phyloP scores from a whole-genome alignment of 1,140 invertebrate species.

The Adoxophyes honmai region DNA sequence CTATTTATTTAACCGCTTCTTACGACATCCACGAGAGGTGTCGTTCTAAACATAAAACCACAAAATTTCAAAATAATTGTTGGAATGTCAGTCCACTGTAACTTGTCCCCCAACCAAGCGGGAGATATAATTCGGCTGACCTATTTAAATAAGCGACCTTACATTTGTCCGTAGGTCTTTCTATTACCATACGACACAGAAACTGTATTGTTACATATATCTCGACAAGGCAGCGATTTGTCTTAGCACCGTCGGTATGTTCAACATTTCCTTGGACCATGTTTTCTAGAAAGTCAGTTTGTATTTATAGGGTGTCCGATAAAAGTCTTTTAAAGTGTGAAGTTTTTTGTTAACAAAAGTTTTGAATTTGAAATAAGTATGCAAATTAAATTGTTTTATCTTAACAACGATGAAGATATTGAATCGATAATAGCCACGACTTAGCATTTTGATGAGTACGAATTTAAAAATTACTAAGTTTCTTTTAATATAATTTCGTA shows the following conservation, averaged over 20 bases:
- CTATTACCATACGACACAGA: constrained; percentile 10
- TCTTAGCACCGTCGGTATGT: constrained; percentile 6
- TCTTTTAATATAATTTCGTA: too few species aligned
- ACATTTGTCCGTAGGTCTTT: constrained; percentile 12
- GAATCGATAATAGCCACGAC: too few species aligned
- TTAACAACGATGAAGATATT: too few species aligned
- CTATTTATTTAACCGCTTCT: too few species aligned
- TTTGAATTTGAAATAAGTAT: background rate
- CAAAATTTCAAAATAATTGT: too few species aligned
- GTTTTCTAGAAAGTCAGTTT: background rate
- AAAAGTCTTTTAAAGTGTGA: constrained; percentile 4
- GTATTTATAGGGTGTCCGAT: background rate
- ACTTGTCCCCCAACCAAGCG: background rate
- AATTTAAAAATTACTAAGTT: too few species aligned
- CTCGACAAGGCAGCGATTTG: constrained; percentile 6
- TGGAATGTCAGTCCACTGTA: background rate
- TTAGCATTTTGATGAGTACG: too few species aligned
- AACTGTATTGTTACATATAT: constrained; percentile 13
- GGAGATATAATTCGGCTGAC: constrained; percentile 11
- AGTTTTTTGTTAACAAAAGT: background rate
- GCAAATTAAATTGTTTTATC: background rate
- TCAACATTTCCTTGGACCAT: constrained; percentile 6
- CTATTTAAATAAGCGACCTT: constrained; percentile 12
- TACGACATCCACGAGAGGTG: too few species aligned
- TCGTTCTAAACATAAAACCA: too few species aligned